Base-by-base conservation (phyloP, 2,113 vertebrate species). In the Nyctereutes procyonoides region DNA sequence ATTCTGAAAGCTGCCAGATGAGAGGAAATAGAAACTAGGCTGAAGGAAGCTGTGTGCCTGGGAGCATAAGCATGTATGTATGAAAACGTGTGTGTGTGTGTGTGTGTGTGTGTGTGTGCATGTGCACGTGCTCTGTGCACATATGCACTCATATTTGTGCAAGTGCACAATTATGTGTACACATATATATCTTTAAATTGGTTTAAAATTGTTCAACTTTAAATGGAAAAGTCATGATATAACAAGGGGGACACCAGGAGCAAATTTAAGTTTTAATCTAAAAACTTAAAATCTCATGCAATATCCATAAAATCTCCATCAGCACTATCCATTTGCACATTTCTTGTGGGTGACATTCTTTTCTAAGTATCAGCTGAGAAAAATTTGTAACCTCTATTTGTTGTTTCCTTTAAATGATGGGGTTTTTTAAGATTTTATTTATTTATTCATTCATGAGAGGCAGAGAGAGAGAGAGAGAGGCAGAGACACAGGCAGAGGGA, bases 1-100 rank as follows among this genome's bases (percentile, higher is more conserved):
- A 99, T 98, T 99, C 97, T 98, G 98, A 99, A 98, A 99, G 98
- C 98, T 98, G 98, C 98, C 99, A 99, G 98, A 99, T 98, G 98
- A 98, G 98, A 97, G 98, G 98, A 98, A 98, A 98, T 98, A 98
- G 98, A 98, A 98, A 84, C 48, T 97, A 97, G 88, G 69, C 97
- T 94, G 71, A 98, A 97, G 96, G 87, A 95, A 98, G 60, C 17
- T 55, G 97, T 97, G 95, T 94, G 98, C 87, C 93, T 97, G 81
- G 30, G 32, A 84, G 82, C 55, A 4, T n/a, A 84, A 28, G 69
- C 20, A 2, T 11, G 56, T 81, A 60, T 28, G 60, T 93, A 60
- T 58, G 56, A 20, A 48, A 55, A 71, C 73, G 60, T 48, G n/a
- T 48, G 51, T 55, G 43, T 62, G 56, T 73, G 73, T 24, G 28